phyloP scores from a whole-genome alignment of 2,113 vertebrate genomes.

The Salvelinus fontinalis region DNA sequence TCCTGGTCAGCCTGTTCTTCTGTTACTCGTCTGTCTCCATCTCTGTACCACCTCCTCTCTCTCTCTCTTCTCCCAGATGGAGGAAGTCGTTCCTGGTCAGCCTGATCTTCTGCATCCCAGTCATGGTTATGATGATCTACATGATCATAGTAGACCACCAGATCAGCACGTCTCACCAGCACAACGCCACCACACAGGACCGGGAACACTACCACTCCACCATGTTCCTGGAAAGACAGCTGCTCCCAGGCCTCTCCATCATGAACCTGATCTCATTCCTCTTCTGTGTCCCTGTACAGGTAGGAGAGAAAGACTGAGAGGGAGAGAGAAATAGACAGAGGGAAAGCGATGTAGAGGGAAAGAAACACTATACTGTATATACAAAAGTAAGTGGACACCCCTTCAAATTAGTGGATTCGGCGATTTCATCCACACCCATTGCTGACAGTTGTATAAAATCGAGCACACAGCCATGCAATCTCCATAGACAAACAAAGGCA shows the following conservation, averaged over 20 bases:
- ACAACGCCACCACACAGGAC: slow-evolving; percentile 79
- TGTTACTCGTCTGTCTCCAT: slow-evolving; percentile 53
- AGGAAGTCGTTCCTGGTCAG: slow-evolving; percentile 91
- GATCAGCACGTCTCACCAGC: slow-evolving; percentile 71
- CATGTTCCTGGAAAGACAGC: slow-evolving; percentile 90
- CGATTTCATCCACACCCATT: too few species aligned
- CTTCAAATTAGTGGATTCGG: too few species aligned
- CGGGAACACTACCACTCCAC: slow-evolving; percentile 78
- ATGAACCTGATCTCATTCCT: slow-evolving; percentile 96
- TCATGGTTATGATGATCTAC: slow-evolving; percentile 97
- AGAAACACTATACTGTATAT: too few species aligned
- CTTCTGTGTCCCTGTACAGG: slow-evolving; percentile 95
- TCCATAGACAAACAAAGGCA: too few species aligned
- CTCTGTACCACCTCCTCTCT: too few species aligned
- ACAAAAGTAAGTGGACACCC: too few species aligned
- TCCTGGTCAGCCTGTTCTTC: slow-evolving; percentile 91
- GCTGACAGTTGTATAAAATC: too few species aligned
- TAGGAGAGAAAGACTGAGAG: slow-evolving; percentile 20
- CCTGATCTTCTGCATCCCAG: slow-evolving; percentile 91
- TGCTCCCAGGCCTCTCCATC: slow-evolving; percentile 90
- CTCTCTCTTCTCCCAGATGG: slow-evolving; percentile 77
- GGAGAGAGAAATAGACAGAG: too few species aligned
- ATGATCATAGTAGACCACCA: slow-evolving; percentile 92
- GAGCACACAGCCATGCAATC: too few species aligned
- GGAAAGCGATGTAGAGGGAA: too few species aligned